Evolutionary conservation across 2,113 vertebrate genomes (phyloP).

Genomic region (Trematocara variabile): DNA sequence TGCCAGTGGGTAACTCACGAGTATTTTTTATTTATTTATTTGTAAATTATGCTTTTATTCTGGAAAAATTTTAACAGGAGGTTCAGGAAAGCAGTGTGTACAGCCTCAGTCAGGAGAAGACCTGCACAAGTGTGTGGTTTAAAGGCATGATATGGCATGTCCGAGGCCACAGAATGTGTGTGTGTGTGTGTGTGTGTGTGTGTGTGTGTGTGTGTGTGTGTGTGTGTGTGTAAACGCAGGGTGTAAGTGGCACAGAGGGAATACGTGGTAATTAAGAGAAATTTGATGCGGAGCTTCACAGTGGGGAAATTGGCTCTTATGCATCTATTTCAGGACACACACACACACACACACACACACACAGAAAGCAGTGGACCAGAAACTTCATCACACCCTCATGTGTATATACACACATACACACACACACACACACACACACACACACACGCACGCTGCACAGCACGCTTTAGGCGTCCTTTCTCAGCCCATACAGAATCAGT

Average conservation of each 20-base stretch:
- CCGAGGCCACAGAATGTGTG: background rate
- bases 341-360: background rate
- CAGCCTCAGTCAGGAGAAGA: background rate
- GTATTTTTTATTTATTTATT: background rate
- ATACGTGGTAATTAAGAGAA: constrained; percentile 60
- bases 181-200: background rate
- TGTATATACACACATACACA: background rate
- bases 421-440: background rate
- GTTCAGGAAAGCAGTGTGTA: background rate
- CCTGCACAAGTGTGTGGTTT: background rate
- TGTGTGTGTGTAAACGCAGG: background rate
- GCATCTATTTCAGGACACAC: constrained; percentile 36
- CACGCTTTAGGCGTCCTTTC: background rate
- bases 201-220: background rate
- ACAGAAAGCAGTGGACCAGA: background rate
- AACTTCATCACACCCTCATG: background rate
- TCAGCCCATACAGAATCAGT: constrained; percentile 25
- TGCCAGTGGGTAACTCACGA: constrained; percentile 2
- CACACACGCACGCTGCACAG: background rate
- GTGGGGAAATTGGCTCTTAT: constrained; percentile 35
- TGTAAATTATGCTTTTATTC: background rate
- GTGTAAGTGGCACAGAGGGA: constrained; percentile 41
- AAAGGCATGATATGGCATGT: constrained; percentile 47
- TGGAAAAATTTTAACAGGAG: background rate
- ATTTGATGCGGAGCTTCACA: constrained; percentile 43